Base-by-base conservation (phyloP, 2,888 invertebrate genomes). In the Molorchus minor region DNA sequence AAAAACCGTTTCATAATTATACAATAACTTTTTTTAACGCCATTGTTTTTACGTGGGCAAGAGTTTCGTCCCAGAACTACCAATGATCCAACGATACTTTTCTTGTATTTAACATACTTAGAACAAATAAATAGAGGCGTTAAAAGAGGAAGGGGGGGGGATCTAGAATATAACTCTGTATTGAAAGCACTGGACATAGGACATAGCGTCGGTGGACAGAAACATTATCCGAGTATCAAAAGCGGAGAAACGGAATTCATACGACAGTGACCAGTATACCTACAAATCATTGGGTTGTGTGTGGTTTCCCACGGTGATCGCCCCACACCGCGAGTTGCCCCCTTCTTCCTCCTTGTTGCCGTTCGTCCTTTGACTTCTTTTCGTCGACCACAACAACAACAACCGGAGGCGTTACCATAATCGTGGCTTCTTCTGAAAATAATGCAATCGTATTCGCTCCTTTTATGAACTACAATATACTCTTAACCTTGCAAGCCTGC, bases 211-310 rank as follows among this genome's bases (percentile, higher is more conserved):
- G 33, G 3, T 12, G 10, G 33, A 33, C 33, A 33, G 10, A 33
- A 33, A 33, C 33, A 33, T 15, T 36, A 49, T 25, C 30, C 35
- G 44, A 16, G 7, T 16, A n/a, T n/a, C n/a, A n/a, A n/a, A n/a
- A n/a, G n/a, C 20, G 58, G 44, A 56, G 43, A 62, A 64, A 64
- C 59, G 64, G 68, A 66, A 68, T 66, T 63, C 54, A 64, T 66
- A 65, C 64, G 68, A 65, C 61, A 68, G 56, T 59, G 64, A 61
- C 72, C 67, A 71, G 71, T 70, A 75, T 72, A n/a, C n/a, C n/a
- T n/a, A 76, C 77, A 76, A 75, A 76, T 77, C 76, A 76, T 76
- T 75, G 71, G 71, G 75, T 75, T 74, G 72, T 72, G 68, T 71
- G 69, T 71, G 73, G 73, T 75, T 77, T 77, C 77, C 77, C 77